A percentile compares a stretch with the other conserved stretches of the same genome.
Evolutionary conservation across 2,888 invertebrate genomes (phyloP).

Genomic region (Lasioglossum marginatum): DNA sequence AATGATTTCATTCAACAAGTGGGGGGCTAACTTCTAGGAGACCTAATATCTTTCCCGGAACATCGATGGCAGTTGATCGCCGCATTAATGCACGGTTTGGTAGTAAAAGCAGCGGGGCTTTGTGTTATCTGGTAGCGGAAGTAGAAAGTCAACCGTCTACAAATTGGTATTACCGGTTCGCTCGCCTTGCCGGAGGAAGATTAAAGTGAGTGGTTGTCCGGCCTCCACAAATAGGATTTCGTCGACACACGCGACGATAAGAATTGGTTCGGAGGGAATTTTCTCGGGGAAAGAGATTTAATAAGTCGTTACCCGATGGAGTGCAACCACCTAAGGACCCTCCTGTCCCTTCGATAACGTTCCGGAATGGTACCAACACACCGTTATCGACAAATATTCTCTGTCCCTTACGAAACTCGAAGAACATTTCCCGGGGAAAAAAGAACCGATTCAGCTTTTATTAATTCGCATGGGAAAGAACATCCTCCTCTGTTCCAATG

Average conservation of each 20-base stretch:
- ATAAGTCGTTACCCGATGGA: slow-evolving; percentile 44
- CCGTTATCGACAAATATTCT: slow-evolving; percentile 13
- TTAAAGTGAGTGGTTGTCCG: slow-evolving; percentile 34
- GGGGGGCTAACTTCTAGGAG: no score
- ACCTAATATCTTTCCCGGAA: not conserved
- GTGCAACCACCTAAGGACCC: slow-evolving; percentile 22
- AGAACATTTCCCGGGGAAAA: not conserved
- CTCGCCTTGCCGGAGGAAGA: slow-evolving; percentile 26
- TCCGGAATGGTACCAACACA: not conserved
- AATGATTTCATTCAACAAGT: no score
- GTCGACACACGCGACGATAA: slow-evolving; percentile 43
- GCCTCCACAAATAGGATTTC: slow-evolving; percentile 46
- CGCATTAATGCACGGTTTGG: slow-evolving; percentile 16
- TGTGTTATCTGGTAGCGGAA: slow-evolving; percentile 35
- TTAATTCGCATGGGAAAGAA: not conserved
- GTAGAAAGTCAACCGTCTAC: slow-evolving; percentile 30
- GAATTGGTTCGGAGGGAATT: slow-evolving; percentile 48
- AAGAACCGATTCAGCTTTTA: not conserved
- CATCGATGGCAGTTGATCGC: not conserved
- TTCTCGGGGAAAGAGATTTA: slow-evolving; percentile 39
- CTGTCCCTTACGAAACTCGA: not conserved
- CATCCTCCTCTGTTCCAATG: not conserved
- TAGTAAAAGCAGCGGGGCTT: slow-evolving; percentile 14
- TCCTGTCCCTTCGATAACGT: slow-evolving; percentile 29
- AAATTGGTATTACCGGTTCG: slow-evolving; percentile 47